These are phyloP conservation scores for Sarcophilus harrisii DNA, from an alignment of 2,797 vertebrate genomes.

Conservation along the genomic window DNA sequence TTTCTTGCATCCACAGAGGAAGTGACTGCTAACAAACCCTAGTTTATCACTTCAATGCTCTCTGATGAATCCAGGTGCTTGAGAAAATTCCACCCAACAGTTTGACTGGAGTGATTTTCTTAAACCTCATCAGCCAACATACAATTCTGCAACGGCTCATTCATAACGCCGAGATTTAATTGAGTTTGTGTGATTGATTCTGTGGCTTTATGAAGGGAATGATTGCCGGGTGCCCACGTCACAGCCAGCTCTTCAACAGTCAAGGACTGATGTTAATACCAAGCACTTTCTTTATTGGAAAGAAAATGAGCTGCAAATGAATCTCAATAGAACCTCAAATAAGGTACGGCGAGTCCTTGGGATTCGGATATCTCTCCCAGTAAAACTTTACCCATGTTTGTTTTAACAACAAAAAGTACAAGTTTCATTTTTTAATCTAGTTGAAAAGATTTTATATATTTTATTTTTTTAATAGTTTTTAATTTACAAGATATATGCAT, in stretches of 20 bases:
- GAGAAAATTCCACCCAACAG: not conserved
- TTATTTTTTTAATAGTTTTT: not conserved
- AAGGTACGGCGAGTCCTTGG: not conserved
- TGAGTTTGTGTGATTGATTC: not conserved
- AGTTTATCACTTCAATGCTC: not conserved
- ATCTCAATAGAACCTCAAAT: not conserved
- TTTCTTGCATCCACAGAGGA: not conserved
- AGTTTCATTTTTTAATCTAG: not conserved
- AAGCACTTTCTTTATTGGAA: not conserved
- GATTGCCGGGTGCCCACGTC: not conserved
- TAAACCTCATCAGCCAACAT: slow-evolving; percentile 4
- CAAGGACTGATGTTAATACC: slow-evolving; percentile 7
- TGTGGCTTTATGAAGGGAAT: not conserved
- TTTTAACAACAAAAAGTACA: not conserved
- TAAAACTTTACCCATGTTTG: not conserved
- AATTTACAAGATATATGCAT: too few relatives aligned
- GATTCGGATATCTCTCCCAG: not conserved
- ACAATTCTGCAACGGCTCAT: not conserved
- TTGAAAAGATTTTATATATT: not conserved
- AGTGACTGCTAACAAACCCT: not conserved
- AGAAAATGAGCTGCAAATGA: not conserved
- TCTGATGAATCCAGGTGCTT: not conserved
- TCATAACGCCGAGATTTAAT: not conserved
- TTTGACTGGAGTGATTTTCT: slow-evolving; percentile 13
- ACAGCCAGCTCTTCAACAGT: not conserved